These are phyloP conservation scores for Oncorhynchus tshawytscha DNA, from an alignment of 2,113 vertebrate genomes.

Conservation along the genomic window DNA sequence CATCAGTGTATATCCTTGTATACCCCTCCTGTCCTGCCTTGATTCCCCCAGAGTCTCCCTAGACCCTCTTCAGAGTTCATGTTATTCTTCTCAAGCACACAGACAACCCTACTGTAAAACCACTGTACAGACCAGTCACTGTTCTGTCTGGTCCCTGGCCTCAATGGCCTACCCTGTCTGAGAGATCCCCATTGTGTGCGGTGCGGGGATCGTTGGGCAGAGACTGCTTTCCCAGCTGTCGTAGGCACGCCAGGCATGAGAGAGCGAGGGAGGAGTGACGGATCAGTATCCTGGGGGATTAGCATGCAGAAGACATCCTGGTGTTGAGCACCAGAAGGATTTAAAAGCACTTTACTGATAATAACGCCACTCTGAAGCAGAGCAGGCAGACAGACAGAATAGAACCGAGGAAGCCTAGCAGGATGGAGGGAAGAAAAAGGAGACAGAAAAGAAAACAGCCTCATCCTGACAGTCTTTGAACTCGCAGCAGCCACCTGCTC, in stretches of 20 bases:
- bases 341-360: conserved; percentile 79
- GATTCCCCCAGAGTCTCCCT: background rate
- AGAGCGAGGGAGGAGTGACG: conserved; percentile 64
- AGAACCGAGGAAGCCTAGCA: background rate
- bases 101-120: conserved; percentile 29
- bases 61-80: background rate
- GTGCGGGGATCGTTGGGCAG: conserved; percentile 32
- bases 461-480: conserved; percentile 66
- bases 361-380: conserved; percentile 61
- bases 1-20: background rate
- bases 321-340: conserved; percentile 68
- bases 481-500: conserved; percentile 64
- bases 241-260: conserved; percentile 69
- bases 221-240: conserved; percentile 79
- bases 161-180: conserved; percentile 29
- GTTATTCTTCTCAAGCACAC: conserved; percentile 20
- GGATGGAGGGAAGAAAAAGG: background rate
- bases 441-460: conserved; percentile 57
- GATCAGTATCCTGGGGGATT: conserved; percentile 72
- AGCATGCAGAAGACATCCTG: conserved; percentile 71
- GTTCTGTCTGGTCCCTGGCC: background rate
- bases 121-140: conserved; percentile 7
- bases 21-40: background rate
- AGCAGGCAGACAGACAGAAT: conserved; percentile 10
- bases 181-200: conserved; percentile 35